These are phyloP conservation scores for Hylomyscus alleni DNA, from an alignment of 2,797 vertebrate species.

Conservation along the genomic window DNA sequence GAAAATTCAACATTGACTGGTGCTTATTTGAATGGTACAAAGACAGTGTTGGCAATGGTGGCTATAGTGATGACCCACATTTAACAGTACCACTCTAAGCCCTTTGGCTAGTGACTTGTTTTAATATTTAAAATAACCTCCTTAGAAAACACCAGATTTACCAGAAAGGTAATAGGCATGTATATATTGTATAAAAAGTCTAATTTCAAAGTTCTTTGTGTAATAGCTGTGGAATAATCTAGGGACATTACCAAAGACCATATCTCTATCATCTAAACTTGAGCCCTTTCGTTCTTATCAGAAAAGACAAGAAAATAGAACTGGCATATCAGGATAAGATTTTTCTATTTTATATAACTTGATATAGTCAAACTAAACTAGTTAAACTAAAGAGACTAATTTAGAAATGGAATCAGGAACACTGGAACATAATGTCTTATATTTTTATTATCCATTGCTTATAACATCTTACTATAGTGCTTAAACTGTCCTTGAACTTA, in stretches of 20 bases:
- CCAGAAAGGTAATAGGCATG: not conserved
- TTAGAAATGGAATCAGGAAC: not conserved
- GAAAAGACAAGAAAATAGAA: not conserved
- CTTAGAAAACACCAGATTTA: constrained; percentile 15
- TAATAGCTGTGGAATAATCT: not conserved
- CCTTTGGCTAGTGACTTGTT: not conserved
- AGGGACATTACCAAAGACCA: not conserved
- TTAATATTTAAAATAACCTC: not conserved
- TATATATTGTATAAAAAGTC: not conserved
- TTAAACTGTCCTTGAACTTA: not conserved
- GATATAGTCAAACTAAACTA: not conserved
- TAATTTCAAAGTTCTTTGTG: not conserved
- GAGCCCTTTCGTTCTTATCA: not conserved
- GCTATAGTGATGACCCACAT: not conserved
- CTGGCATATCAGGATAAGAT: not conserved
- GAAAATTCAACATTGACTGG: not conserved
- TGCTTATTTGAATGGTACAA: not conserved
- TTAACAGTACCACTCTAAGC: not conserved
- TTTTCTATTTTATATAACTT: constrained; percentile 26
- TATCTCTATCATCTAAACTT: not conserved
- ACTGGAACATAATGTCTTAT: not conserved
- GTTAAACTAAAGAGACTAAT: not conserved
- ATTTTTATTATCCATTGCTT: not conserved
- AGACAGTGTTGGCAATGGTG: not conserved
- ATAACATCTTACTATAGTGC: not conserved